A percentile compares a stretch with the other conserved stretches of the same genome.
Evolutionary conservation across 2,888 invertebrate species (phyloP).

Genomic region (Gastracanthus pulcherrimus): DNA sequence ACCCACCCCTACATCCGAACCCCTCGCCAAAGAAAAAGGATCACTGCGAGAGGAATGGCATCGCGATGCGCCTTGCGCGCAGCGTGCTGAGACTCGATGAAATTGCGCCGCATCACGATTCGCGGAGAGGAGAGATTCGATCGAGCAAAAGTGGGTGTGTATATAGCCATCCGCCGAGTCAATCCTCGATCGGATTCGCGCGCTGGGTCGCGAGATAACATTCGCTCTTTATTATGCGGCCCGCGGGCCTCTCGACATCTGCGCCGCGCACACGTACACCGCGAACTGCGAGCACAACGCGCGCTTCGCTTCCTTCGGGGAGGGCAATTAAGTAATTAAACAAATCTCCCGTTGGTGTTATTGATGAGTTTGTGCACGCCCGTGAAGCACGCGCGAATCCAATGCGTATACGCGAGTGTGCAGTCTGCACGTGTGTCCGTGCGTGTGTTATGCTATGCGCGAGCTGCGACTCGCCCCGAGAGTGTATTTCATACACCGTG

Average conservation of each 20-base stretch:
- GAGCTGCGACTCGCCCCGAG: not conserved
- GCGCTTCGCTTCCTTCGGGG: conserved; percentile 57
- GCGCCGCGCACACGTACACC: conserved; percentile 58
- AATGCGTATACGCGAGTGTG: not conserved
- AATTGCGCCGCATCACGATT: conserved; percentile 33
- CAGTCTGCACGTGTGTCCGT: not conserved
- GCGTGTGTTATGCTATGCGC: too few relatives aligned
- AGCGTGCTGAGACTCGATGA: conserved; percentile 32
- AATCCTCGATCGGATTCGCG: conserved; percentile 61
- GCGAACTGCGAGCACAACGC: conserved; percentile 45
- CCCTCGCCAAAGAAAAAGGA: not conserved
- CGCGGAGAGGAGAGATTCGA: not conserved
- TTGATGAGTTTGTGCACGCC: conserved; percentile 69
- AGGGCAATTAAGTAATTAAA: conserved; percentile 80
- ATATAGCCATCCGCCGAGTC: conserved; percentile 24
- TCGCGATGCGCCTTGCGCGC: too few relatives aligned
- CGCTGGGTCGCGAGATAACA: conserved; percentile 60
- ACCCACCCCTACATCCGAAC: not conserved
- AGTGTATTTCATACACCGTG: conserved; percentile 5
- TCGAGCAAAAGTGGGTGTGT: conserved; percentile 47
- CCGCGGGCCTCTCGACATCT: conserved; percentile 62
- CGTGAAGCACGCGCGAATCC: too few relatives aligned
- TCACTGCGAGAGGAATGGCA: not conserved
- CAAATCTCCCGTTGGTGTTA: conserved; percentile 70
- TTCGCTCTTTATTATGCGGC: conserved; percentile 60